Evolutionary conservation across 2,113 vertebrate species (phyloP).

Genomic region (Apistogramma diplotaenia): DNA sequence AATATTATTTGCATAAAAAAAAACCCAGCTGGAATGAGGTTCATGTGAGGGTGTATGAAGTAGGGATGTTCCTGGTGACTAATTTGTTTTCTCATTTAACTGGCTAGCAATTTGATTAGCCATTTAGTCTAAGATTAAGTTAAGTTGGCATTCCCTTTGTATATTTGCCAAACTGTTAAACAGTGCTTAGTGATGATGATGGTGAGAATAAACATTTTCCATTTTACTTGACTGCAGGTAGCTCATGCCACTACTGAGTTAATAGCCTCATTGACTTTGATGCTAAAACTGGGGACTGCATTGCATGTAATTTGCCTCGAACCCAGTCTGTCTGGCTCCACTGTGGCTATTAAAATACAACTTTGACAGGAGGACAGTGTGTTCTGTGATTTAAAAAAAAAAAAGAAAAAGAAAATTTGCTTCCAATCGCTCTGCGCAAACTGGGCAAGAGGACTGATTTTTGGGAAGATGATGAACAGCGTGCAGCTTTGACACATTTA

Average conservation of each 20-base stretch:
- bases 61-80: neutral
- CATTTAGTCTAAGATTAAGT: neutral
- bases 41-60: neutral
- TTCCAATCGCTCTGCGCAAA: constrained; percentile 5
- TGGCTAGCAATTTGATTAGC: neutral
- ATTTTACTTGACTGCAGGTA: neutral
- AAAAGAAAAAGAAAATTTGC: neutral
- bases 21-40: neutral
- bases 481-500: constrained; percentile 20
- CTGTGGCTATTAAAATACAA: neutral
- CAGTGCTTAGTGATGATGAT: neutral
- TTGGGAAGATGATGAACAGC: constrained; percentile 1
- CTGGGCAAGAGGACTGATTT: neutral
- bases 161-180: neutral
- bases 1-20: neutral
- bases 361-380: neutral
- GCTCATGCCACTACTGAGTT: neutral
- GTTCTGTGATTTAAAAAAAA: neutral
- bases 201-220: neutral
- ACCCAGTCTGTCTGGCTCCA: neutral
- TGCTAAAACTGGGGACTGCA: neutral
- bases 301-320: no score
- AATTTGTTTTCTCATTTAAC: neutral
- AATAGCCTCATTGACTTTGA: neutral
- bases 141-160: neutral